A percentile compares a stretch with the other conserved stretches of the same genome.
These are phyloP conservation scores for Stegana nigrithorax DNA, from an alignment of 2,888 invertebrate species.

Conservation along the genomic window DNA sequence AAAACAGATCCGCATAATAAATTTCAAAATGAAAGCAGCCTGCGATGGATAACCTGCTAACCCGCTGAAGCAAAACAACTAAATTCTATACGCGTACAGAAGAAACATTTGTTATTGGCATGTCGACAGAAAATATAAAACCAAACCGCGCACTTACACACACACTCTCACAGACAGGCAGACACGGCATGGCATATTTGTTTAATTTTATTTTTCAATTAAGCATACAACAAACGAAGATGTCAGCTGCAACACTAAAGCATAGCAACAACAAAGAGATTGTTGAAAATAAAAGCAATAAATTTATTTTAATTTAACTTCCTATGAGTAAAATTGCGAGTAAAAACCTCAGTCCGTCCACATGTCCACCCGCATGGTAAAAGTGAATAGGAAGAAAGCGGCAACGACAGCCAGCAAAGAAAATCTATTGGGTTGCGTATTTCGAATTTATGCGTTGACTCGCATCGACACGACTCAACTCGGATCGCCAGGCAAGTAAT, in stretches of 20 bases:
- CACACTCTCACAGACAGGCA: neutral
- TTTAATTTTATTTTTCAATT: conserved; percentile 42
- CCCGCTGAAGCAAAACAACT: conserved; percentile 2
- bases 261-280: neutral
- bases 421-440: too few species aligned
- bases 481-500: too few species aligned
- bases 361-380: too few species aligned
- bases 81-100: too few species aligned
- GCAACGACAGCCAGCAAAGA: too few species aligned
- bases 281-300: conserved; percentile 20
- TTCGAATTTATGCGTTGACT: too few species aligned
- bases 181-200: conserved; percentile 19
- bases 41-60: conserved; percentile 11
- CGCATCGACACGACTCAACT: too few species aligned
- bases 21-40: neutral
- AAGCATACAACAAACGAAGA: conserved; percentile 30
- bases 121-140: conserved; percentile 1
- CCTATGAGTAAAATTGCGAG: too few species aligned
- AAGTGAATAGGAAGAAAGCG: too few species aligned
- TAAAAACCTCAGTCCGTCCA: too few species aligned
- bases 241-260: conserved; percentile 19
- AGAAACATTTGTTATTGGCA: conserved; percentile 15
- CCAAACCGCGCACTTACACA: too few species aligned
- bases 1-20: neutral
- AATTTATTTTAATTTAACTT: conserved; percentile 39